Evolutionary conservation across 2,888 invertebrate species (phyloP).

Genomic region (Schizotus pectinicornis): DNA sequence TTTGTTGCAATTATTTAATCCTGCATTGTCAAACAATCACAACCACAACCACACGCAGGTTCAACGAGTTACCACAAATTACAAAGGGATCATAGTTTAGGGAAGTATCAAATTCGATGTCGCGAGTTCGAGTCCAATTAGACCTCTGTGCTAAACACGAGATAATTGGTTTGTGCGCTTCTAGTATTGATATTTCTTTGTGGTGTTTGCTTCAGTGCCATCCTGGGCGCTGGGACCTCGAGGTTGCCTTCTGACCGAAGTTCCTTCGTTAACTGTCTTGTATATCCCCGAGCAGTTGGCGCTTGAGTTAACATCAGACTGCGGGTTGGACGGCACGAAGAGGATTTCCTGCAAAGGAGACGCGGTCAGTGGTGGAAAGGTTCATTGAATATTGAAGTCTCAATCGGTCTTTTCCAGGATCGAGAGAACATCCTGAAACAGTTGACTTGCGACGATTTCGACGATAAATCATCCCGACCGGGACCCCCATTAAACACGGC

Average conservation of each 20-base stretch:
- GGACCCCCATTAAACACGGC: constrained; percentile 25
- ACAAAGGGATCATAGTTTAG: background rate
- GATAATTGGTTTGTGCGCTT: too few species aligned
- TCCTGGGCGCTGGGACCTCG: constrained; percentile 73
- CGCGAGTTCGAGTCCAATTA: too few species aligned
- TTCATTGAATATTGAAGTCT: background rate
- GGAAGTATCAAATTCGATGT: background rate
- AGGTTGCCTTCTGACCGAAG: constrained; percentile 73
- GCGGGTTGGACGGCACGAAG: constrained; percentile 75
- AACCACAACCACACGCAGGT: too few species aligned
- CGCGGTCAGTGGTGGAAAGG: constrained; percentile 63
- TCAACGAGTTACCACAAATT: too few species aligned
- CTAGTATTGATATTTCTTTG: background rate
- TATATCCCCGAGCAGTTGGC: constrained; percentile 80
- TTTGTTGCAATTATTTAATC: too few species aligned
- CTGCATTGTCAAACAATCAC: too few species aligned
- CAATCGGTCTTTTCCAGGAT: constrained; percentile 59
- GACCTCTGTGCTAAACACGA: too few species aligned
- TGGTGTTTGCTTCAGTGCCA: constrained; percentile 65
- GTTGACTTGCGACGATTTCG: constrained; percentile 61
- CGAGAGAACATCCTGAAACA: constrained; percentile 66
- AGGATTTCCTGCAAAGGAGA: constrained; percentile 77
- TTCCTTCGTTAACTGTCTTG: constrained; percentile 75
- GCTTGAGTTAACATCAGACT: constrained; percentile 76
- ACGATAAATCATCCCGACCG: constrained; percentile 43